These are phyloP conservation scores for Serrognathus titanus DNA, from an alignment of 2,888 invertebrate genomes.

Conservation along the genomic window DNA sequence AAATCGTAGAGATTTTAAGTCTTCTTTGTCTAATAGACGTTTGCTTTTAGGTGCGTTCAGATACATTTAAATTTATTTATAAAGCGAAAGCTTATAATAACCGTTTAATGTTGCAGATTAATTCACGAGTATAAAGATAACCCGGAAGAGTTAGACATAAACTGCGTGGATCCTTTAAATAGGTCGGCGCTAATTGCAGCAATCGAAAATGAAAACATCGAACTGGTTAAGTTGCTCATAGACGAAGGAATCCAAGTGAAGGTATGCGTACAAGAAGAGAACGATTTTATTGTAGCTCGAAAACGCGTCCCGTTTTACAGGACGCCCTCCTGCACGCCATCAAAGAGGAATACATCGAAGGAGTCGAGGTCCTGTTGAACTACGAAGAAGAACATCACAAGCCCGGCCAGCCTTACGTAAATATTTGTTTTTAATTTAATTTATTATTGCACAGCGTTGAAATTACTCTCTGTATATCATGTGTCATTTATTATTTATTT, in stretches of 20 bases:
- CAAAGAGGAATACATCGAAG: constrained; percentile 97
- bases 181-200: constrained; percentile 90
- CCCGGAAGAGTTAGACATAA: constrained; percentile 77
- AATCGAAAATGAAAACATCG: constrained; percentile 96
- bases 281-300: background rate
- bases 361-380: constrained; percentile 86
- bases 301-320: constrained; percentile 44
- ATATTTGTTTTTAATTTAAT: no score
- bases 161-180: constrained; percentile 94
- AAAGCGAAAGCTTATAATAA: background rate
- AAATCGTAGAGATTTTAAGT: no score
- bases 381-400: constrained; percentile 84
- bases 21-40: background rate
- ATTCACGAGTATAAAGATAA: constrained; percentile 64
- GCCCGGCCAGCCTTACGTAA: constrained; percentile 65
- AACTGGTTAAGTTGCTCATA: constrained; percentile 81
- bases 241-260: constrained; percentile 80
- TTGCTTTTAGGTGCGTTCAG: background rate
- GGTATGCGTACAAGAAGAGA: constrained; percentile 47
- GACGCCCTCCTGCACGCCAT: constrained; percentile 94
- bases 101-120: constrained; percentile 53
- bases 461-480: no score
- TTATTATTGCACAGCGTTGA: no score
- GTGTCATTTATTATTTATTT: no score
- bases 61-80: background rate